Conservation (phyloP, 2,113 vertebrate genomes). For the Gorsachius goisagi region DNA sequence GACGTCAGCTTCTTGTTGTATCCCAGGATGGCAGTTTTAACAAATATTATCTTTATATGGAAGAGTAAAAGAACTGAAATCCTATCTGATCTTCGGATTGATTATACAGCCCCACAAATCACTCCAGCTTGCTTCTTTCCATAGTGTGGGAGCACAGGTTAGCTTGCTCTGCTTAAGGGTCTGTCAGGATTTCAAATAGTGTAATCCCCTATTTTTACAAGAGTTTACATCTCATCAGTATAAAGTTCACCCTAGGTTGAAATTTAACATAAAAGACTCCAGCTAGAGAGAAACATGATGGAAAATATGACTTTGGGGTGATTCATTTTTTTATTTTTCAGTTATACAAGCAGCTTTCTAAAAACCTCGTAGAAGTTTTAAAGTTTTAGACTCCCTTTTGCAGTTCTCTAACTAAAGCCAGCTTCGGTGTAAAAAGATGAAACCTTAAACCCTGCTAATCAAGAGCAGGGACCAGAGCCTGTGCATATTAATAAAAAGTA, state of each 20-base stretch:
- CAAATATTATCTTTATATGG: slow-evolving; percentile 64
- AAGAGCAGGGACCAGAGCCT: neutral
- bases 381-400: slow-evolving; percentile 25
- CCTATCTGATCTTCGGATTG: slow-evolving; percentile 47
- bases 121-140: neutral
- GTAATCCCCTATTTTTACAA: slow-evolving; percentile 43
- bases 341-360: slow-evolving; percentile 48
- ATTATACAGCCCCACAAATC: slow-evolving; percentile 43
- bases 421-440: slow-evolving; percentile 29
- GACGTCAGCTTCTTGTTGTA: slow-evolving; percentile 8
- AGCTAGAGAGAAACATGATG: slow-evolving; percentile 15
- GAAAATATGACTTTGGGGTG: slow-evolving; percentile 46
- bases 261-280: slow-evolving; percentile 39
- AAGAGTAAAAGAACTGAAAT: slow-evolving; percentile 56
- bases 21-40: slow-evolving; percentile 44
- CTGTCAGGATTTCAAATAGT: slow-evolving; percentile 26
- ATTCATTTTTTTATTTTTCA: neutral
- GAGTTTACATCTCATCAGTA: slow-evolving; percentile 17
- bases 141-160: neutral
- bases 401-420: slow-evolving; percentile 26
- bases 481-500: slow-evolving; percentile 51
- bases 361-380: slow-evolving; percentile 43
- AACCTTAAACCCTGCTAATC: slow-evolving; percentile 47
- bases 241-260: slow-evolving; percentile 59
- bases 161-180: neutral